A percentile compares a stretch with the other conserved stretches of the same genome.
These are phyloP conservation scores for Gorsachius magnificus DNA, from an alignment of 2,797 vertebrate species.

Conservation along the genomic window DNA sequence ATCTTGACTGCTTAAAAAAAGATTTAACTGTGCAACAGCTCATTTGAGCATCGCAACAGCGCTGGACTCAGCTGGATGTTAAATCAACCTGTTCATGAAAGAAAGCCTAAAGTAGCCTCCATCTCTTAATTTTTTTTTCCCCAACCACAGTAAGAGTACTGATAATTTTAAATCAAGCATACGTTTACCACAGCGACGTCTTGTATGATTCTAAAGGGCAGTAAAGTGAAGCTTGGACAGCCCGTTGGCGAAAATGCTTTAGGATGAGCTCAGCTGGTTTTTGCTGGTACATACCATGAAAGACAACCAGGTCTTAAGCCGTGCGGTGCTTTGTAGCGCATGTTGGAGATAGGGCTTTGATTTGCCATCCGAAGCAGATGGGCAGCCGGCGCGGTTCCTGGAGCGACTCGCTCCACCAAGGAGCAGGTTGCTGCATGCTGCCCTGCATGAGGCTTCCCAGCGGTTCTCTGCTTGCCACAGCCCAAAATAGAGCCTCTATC, in stretches of 20 bases:
- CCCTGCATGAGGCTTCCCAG: neutral
- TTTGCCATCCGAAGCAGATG: neutral
- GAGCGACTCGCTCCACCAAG: neutral
- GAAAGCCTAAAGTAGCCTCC: neutral
- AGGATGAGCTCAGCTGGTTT: neutral
- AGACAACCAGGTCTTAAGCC: neutral
- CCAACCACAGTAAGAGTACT: neutral
- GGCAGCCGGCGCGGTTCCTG: neutral
- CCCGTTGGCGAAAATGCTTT: neutral
- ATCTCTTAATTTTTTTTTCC: neutral
- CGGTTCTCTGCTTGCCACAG: neutral
- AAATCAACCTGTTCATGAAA: neutral
- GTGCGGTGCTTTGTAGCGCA: neutral
- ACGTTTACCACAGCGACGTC: neutral
- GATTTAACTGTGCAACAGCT: neutral
- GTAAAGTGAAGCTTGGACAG: neutral
- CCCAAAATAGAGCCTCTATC: neutral
- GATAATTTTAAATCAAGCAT: neutral
- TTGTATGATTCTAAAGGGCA: neutral
- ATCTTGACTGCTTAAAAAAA: neutral
- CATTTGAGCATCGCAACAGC: neutral
- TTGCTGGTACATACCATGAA: neutral
- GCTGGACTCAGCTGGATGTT: neutral
- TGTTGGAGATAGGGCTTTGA: neutral
- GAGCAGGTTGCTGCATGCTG: slow-evolving; percentile 1